Conservation (phyloP, 2,797 vertebrate species). For the Sebastes hopkinsi region DNA sequence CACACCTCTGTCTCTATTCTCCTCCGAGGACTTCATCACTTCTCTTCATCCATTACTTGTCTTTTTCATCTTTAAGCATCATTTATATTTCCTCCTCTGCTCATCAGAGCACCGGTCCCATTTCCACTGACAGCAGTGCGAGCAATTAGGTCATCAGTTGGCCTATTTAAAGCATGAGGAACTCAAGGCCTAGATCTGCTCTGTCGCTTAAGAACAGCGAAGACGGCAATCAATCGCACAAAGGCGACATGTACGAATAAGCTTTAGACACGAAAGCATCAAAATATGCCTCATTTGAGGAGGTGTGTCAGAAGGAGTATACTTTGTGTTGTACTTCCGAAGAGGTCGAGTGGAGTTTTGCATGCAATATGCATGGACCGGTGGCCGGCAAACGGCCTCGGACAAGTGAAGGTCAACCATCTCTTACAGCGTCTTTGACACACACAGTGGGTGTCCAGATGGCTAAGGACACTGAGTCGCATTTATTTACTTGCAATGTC, state of each 20-base stretch:
- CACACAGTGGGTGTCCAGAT: slow-evolving; percentile 35
- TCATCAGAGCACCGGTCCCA: slow-evolving; percentile 40
- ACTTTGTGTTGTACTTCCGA: slow-evolving; percentile 18
- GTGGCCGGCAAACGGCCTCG: slow-evolving; percentile 8
- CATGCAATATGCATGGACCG: slow-evolving; percentile 59
- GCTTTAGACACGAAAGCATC: slow-evolving; percentile 1
- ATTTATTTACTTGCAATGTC: slow-evolving; percentile 30
- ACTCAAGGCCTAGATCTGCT: slow-evolving; percentile 54
- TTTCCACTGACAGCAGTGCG: slow-evolving; percentile 64
- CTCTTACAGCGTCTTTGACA: slow-evolving; percentile 41
- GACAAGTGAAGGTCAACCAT: slow-evolving; percentile 58
- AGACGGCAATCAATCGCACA: slow-evolving; percentile 35
- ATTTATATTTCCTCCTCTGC: slow-evolving; percentile 13
- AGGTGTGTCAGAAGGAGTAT: neutral
- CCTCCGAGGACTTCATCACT: slow-evolving; percentile 11
- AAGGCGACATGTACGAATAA: neutral
- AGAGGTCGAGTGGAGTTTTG: slow-evolving; percentile 42
- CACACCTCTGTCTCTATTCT: slow-evolving; percentile 23
- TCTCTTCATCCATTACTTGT: slow-evolving; percentile 26
- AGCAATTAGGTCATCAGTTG: slow-evolving; percentile 78
- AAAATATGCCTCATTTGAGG: neutral
- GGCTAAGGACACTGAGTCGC: slow-evolving; percentile 6
- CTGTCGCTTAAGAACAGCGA: slow-evolving; percentile 54
- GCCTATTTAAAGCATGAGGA: slow-evolving; percentile 73
- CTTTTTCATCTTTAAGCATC: slow-evolving; percentile 22